Evolutionary conservation across 2,888 invertebrate species (phyloP), one percentile per base, ranked within the genome.

Genomic region (Pyrrhosoma nymphula): DNA sequence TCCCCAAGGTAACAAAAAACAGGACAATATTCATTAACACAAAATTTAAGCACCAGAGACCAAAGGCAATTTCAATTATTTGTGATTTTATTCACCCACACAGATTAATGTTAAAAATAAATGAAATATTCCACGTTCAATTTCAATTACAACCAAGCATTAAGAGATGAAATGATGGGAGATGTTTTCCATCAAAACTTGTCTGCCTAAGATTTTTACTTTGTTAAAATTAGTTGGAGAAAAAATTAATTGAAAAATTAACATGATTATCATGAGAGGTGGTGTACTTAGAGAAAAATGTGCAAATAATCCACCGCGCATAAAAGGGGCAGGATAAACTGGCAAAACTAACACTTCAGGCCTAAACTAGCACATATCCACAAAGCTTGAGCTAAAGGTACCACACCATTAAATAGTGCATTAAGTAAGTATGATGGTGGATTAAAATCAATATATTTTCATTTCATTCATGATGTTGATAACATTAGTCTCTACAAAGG

Each of bases 351-450:
- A 35, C 82, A 82, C 18, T 82, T 82, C 16, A 35, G 12, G 30
- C n/a, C 82, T 35, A 82, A 35, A 82, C 82, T 82, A 82, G 82
- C 82, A 82, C 8, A 18, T 82, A 82, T 82, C 82, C 30, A 82
- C 82, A 82, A 82, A 82, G 82, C 82, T 35, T 82, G 16, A 82
- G 1, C 69, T 69, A n/a, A 60, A 60, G 69, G n/a, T 14, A 69
- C 69, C n/a, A n/a, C 26, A n/a, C n/a, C 14, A n/a, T 10, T n/a
- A 14, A 69, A 69, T 69, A n/a, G 69, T 69, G n/a, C 69, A 69
- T n/a, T n/a, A 6, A n/a, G 26, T 69, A n/a, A n/a, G n/a, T 23
- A 69, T n/a, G 20, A n/a, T n/a, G n/a, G 69, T n/a, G 26, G 69
- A 35, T 35, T 4, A 35, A 82, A 16, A 82, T 75, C 20, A 75